Evolutionary conservation across 1,140 invertebrate genomes (phyloP).

Genomic region (Bicyclus anynana): DNA sequence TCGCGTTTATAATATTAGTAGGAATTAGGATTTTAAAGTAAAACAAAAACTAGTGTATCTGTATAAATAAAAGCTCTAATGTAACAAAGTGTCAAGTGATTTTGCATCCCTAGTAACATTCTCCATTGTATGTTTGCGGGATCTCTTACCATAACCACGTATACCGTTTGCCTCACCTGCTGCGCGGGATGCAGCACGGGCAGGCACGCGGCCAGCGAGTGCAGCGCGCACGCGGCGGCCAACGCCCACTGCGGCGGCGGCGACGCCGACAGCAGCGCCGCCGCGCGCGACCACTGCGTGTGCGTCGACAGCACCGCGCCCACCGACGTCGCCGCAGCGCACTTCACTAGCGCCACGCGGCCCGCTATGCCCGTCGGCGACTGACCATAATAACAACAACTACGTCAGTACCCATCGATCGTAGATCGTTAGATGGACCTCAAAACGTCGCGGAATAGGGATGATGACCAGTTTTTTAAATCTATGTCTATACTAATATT

Average conservation of each 20-base stretch:
- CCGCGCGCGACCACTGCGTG: conserved; percentile 85
- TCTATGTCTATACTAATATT: no score
- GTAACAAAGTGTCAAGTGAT: no score
- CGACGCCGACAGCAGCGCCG: conserved; percentile 66
- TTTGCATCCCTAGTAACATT: no score
- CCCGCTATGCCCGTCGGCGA: conserved; percentile 48
- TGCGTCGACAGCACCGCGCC: conserved; percentile 83
- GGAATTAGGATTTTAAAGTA: no score
- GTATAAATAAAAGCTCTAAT: no score
- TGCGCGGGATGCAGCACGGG: conserved; percentile 38
- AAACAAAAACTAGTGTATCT: no score
- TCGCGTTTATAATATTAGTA: no score
- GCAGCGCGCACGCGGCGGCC: conserved; percentile 82
- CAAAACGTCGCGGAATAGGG: no score
- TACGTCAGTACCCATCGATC: no score
- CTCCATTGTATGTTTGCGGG: no score
- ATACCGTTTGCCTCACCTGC: not conserved
- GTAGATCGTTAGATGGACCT: no score
- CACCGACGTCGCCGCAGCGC: conserved; percentile 81
- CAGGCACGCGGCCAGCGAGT: conserved; percentile 80
- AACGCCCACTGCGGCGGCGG: conserved; percentile 80
- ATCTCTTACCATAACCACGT: not conserved
- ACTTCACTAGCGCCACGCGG: conserved; percentile 44
- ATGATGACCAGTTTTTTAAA: no score
- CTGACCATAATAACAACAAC: conserved; percentile 28